A percentile compares a stretch with the other conserved stretches of the same genome.
Evolutionary conservation across 2,888 invertebrate genomes (phyloP).

Genomic region (Drosophila prostipennis): DNA sequence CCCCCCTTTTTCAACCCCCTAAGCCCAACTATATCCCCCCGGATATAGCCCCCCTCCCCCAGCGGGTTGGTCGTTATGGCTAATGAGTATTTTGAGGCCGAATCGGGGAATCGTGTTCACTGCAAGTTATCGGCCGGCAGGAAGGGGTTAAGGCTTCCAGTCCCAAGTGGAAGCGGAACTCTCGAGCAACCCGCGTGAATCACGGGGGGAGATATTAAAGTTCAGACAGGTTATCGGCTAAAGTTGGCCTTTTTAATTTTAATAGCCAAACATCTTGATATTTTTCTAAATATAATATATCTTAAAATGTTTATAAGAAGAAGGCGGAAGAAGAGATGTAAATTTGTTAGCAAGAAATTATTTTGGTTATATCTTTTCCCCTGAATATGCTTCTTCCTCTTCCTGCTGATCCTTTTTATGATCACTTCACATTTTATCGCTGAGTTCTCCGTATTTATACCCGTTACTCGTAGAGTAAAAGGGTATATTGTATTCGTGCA

Average conservation of each 20-base stretch:
- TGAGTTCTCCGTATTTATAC: background rate
- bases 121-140: constrained; percentile 17
- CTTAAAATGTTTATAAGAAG: too few relatives aligned
- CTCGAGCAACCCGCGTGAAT: constrained; percentile 7
- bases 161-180: constrained; percentile 12
- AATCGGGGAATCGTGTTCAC: constrained; percentile 28
- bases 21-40: background rate
- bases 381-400: background rate
- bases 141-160: constrained; percentile 2
- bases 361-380: too few relatives aligned
- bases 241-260: too few relatives aligned
- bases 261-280: too few relatives aligned
- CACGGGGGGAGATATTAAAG: background rate
- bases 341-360: background rate
- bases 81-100: constrained; percentile 71
- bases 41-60: constrained; percentile 11
- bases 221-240: background rate
- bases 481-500: too few relatives aligned
- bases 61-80: constrained; percentile 65
- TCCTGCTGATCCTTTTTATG: background rate
- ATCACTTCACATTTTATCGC: background rate
- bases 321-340: too few relatives aligned
- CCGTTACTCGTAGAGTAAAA: too few relatives aligned
- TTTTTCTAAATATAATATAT: too few relatives aligned
- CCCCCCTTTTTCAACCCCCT: background rate